A percentile compares a stretch with the other conserved stretches of the same genome.
Evolutionary conservation across 2,797 vertebrate species (phyloP).

Genomic region (Buphagus erythrorhynchus): DNA sequence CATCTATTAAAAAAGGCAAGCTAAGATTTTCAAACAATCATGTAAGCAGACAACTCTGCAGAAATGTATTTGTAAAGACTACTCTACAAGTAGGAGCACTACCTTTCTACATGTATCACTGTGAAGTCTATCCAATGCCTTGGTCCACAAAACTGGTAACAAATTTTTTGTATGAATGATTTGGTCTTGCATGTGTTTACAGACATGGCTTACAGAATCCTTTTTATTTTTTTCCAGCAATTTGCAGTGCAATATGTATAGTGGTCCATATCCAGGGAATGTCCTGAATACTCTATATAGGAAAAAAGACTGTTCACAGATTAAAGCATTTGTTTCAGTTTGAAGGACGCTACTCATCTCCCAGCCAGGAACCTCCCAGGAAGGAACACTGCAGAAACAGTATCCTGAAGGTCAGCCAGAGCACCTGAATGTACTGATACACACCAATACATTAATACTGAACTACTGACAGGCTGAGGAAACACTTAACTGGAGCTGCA

Average conservation of each 20-base stretch:
- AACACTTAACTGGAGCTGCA: background rate
- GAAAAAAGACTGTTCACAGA: background rate
- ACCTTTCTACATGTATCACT: background rate
- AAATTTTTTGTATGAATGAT: background rate
- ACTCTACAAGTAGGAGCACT: background rate
- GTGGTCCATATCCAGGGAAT: background rate
- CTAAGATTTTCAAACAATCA: background rate
- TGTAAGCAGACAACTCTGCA: background rate
- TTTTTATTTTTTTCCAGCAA: background rate
- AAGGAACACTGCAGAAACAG: background rate
- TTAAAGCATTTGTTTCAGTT: background rate
- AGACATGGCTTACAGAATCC: background rate
- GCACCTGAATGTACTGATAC: background rate
- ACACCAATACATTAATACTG: background rate
- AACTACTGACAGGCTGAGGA: background rate
- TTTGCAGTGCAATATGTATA: background rate
- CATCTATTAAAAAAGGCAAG: background rate
- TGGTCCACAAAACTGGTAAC: background rate
- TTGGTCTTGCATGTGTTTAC: background rate
- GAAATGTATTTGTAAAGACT: background rate
- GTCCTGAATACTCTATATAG: accelerated
- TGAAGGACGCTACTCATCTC: background rate
- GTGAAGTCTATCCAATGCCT: background rate
- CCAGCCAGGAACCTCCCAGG: background rate
- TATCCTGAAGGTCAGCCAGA: background rate